Base-by-base conservation (phyloP, 2,888 invertebrate species). In the Gymnoscelis rufifasciata region DNA sequence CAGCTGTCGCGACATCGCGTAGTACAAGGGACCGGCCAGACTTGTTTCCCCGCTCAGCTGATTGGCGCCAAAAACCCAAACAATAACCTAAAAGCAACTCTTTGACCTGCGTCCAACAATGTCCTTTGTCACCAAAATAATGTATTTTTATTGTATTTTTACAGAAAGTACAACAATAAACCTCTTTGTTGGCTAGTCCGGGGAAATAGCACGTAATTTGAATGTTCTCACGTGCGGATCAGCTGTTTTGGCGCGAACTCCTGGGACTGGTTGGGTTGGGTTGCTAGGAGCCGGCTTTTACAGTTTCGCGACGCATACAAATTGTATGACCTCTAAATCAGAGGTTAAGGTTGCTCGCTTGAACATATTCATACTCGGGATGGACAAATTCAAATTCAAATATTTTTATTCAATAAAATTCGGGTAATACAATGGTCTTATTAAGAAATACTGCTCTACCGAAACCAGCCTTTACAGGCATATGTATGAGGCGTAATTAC, bases 61-160 rank as follows among this genome's bases (percentile, higher is more conserved):
- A 54, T 53, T 55, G 52, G 53, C 57, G 59, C 59, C 54, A 43
- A 56, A 59, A 56, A 42, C 52, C 30, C 43, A 24, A 31, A 50
- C 48, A 43, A 40, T 51, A 46, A 42, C 43, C 46, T 43, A 43
- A 47, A 48, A 49, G 24, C 41, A 45, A 45, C 49, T 44, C 38
- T 44, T 49, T 45, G 38, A 41, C 36, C 36, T 23, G 24, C 7
- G 23, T 23, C 1, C 14, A 19, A 49, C 49, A 49, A 49, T 42
- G 23, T 19, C 7, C 23, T 19, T 14, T 49, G 30, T 40, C 38
- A 27, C 26, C 15, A 24, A 28, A 41, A 41, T 38, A 49, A 41
- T 41, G 41, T 37, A 36, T 40, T 44, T 42, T 49, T 42, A 41
- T 41, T 45, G 41, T 24, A 14, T 43, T 30, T 43, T n/a, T n/a